Conservation (phyloP, 1,140 invertebrate species). For the Scaptomyza hsui region DNA sequence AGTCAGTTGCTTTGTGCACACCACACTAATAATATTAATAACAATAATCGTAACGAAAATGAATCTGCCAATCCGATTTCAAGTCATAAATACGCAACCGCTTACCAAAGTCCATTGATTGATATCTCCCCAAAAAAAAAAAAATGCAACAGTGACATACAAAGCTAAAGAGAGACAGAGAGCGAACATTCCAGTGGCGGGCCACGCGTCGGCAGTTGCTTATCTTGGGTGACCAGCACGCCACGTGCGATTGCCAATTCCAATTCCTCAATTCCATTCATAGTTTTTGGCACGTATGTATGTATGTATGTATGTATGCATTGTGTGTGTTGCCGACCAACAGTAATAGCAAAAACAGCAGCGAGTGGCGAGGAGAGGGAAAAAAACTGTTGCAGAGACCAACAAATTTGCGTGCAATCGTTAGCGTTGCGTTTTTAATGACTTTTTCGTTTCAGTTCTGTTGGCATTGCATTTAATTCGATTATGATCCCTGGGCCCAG, state of each 20-base stretch:
- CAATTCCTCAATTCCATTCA: constrained; percentile 46
- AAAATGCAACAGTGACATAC: constrained; percentile 6
- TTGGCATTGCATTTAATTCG: constrained; percentile 75
- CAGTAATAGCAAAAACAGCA: background rate
- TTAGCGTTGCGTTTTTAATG: constrained; percentile 74
- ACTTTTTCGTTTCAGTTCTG: constrained; percentile 62
- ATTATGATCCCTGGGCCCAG: constrained; percentile 64
- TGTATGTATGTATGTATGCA: constrained; percentile 11
- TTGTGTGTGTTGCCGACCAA: background rate
- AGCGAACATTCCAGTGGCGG: constrained; percentile 15
- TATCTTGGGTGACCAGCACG: constrained; percentile 81
- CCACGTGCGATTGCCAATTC: constrained; percentile 67
- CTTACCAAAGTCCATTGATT: constrained; percentile 35
- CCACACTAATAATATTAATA: constrained; percentile 80
- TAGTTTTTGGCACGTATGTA: constrained; percentile 47
- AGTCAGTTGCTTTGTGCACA: constrained; percentile 55
- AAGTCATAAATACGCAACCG: constrained; percentile 66
- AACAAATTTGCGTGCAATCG: constrained; percentile 80
- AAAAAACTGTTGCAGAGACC: constrained; percentile 38
- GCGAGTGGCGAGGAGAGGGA: background rate
- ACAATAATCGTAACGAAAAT: constrained; percentile 60
- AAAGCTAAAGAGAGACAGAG: background rate
- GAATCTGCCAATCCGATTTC: constrained; percentile 63
- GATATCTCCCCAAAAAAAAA: constrained; percentile 36
- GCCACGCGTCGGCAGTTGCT: constrained; percentile 76